Base-by-base conservation (phyloP, 2,797 vertebrate genomes). In the Remorina albescens region DNA sequence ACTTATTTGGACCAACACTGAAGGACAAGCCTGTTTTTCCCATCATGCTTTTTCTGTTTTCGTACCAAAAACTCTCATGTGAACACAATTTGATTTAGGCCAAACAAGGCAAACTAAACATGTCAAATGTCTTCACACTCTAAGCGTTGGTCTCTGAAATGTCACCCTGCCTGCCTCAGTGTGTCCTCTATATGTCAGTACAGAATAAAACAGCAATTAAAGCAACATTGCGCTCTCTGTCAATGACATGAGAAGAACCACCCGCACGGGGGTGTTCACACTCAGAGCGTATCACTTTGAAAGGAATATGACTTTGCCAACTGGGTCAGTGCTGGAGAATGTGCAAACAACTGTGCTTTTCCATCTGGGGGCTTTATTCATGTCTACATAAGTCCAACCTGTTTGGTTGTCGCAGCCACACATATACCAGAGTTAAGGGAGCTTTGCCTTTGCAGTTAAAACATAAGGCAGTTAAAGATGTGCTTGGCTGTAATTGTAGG, bases 201-300 rank as follows among this genome's bases (percentile, higher is more conserved):
- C 65, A 50, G 65, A 82, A 80, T 56, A 78, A 74, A 67, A 65
- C 46, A 63, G 69, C 75, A 83, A 83, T 88, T 86, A 83, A 74
- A 82, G 58, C 46, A 74, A 67, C 76, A 76, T 49, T 8, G 5
- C 63, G 58, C 77, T 83, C 67, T 57, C 73, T 78, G 75, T 78
- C 74, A 64, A 47, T 30, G 67, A 42, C 61, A 76, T 64, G 66
- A 73, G 56, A 53, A 63, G 39, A 74, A 74, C 84, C 71, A 65
- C 13, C 41, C 19, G 18, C 41, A 13, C 16, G 41, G 13, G 49
- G 18, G 46, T 1, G 6, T 67, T 83, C 51, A 36, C 60, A 84
- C 78, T 80, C 64, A 66, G 47, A 76, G 46, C 67, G 28, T 53
- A 46, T 58, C 8, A 6, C 65, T 87, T 86, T 81, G 71, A 80